Evolutionary conservation across 2,888 invertebrate genomes (phyloP), one percentile per base, ranked within the genome.

Genomic region (Acleris laterana): DNA sequence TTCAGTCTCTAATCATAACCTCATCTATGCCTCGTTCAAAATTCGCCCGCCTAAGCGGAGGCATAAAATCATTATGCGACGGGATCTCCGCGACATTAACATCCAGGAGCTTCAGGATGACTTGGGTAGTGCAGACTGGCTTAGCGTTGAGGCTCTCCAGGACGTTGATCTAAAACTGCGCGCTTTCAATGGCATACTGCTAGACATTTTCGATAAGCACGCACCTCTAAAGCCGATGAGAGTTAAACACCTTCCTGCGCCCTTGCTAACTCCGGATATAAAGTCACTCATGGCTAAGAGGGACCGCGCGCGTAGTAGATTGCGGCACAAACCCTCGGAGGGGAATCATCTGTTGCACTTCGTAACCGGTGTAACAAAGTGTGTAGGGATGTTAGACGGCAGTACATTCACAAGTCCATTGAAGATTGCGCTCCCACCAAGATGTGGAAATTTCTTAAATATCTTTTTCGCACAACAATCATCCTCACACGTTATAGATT

Each of bases 371-470:
- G 59, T 19, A 59, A 65, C 13, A 58, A 59, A 9, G 58, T 62
- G 42, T 52, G 62, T 11, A 52, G 68, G 38, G 50, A 50, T 19
- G 66, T 57, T 1, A 61, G 50, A 25, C 62, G 68, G 11, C 52
- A 58, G 9, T 69, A 66, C 11, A 42, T 66, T 13, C 42, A 25
- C 28, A 52, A 65, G 1, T 62, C 52, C n/a, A 52, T 69, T 5
- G 55, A 55, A 4, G 22, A 48, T 11, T 59, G 58, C 17, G 59
- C 69, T 19, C 49, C 60, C 1, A 48, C 65, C 6, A 56, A 65
- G 28, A 48, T 63, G 11, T 66, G 66, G 66, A 60, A 56, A 11
- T 69, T 69, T 42, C 48, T 66, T 0, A 57, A 60, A 9, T 57
- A 62, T 17, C 17, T 62, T 2, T 22, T 62, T 51, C 28, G n/a